Evolutionary conservation across 2,888 invertebrate genomes (phyloP), one percentile per base, ranked within the genome.

Genomic region (Drosophila maculinotata): DNA sequence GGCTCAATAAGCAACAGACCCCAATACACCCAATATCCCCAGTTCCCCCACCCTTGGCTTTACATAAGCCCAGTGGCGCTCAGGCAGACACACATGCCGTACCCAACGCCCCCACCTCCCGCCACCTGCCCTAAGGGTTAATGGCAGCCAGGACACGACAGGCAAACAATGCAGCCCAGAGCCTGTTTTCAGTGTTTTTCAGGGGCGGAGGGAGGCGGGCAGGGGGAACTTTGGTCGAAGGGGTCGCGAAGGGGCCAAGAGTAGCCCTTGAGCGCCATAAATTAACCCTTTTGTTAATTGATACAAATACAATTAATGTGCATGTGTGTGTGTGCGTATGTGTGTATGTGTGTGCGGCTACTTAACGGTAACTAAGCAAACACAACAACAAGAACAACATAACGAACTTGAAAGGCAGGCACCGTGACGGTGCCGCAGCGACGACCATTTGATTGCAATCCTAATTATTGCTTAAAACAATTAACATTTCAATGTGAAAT

Each of bases 271-370:
- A 88, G 88, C 84, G 82, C 86, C 88, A 89, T 89, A 89, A 90
- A 90, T 90, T 90, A 90, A 90, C 90, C 91, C 91, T 90, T 91
- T 90, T 87, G 91, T 91, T 90, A 90, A 90, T 90, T 90, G 91
- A 90, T 90, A 90, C 91, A 91, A 91, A 91, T 91, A 86, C 82
- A 90, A 87, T 87, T 83, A 87, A 84, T 78, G 81, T 7, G 49
- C 59, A 41, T 45, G 26, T 35, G 26, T 39, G 14, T 41, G 35
- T n/a, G 54, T 59, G 28, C 41, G 39, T 33, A 41, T 41, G 39
- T 54, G 59, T 48, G 45, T 42, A 42, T 63, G 44, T 66, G 66
- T 70, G 63, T 52, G 52, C 20, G 67, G 79, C 69, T 76, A 86
- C 78, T 84, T 83, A 77, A 86, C 79, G 79, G 78, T 86, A 82